Conservation (phyloP, 2,113 vertebrate species). For the Mohoua ochrocephala region DNA sequence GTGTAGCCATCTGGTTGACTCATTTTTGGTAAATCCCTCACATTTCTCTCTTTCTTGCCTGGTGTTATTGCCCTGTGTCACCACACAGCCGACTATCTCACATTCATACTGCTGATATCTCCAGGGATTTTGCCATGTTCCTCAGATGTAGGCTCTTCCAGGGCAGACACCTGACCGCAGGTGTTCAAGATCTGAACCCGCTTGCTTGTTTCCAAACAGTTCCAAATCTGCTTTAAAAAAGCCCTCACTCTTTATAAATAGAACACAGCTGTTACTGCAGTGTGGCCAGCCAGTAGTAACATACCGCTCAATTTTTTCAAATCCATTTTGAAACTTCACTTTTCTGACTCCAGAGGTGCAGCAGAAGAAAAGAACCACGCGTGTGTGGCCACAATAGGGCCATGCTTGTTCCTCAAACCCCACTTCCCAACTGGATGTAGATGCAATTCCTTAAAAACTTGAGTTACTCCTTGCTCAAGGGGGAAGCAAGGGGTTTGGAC, state of each 20-base stretch:
- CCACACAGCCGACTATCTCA: neutral
- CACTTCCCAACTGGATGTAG: neutral
- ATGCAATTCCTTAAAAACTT: neutral
- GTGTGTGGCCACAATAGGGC: neutral
- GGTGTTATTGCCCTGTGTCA: neutral
- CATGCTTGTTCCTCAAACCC: neutral
- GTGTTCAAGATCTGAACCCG: neutral
- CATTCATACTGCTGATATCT: neutral
- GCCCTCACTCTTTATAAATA: accelerated
- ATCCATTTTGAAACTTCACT: neutral
- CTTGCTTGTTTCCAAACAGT: neutral
- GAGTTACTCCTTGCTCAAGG: neutral
- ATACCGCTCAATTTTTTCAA: neutral
- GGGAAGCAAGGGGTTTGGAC: accelerated
- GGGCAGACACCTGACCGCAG: accelerated
- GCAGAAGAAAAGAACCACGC: neutral
- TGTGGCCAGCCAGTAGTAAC: neutral
- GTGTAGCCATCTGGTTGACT: neutral
- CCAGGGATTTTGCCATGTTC: neutral
- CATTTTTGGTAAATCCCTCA: neutral
- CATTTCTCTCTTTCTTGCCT: neutral
- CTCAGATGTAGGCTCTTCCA: accelerated
- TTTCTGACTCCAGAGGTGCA: neutral
- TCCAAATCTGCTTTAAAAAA: neutral
- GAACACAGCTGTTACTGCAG: neutral